Conservation (phyloP, 2,797 vertebrate genomes). For the Sarcoramphus papa region DNA sequence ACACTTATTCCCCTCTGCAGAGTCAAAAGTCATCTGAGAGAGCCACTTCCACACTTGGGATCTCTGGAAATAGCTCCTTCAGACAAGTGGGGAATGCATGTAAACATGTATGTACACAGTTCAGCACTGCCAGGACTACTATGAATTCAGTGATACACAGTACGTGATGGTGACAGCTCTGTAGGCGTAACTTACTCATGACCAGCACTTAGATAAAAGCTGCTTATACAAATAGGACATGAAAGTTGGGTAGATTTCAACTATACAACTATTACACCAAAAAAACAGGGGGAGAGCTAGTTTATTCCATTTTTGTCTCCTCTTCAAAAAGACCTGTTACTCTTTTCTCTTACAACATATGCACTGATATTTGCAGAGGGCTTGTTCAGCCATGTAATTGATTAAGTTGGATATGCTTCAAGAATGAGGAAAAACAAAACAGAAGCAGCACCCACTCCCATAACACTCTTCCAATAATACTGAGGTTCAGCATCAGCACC, state of each 20-base stretch:
- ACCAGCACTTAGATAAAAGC: neutral
- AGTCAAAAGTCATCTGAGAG: neutral
- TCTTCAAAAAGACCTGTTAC: neutral
- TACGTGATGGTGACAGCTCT: neutral
- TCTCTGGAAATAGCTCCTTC: constrained; percentile 5
- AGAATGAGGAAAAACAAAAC: neutral
- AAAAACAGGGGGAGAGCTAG: neutral
- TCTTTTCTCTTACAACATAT: neutral
- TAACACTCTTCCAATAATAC: neutral
- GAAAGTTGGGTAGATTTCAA: neutral
- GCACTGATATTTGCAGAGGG: neutral
- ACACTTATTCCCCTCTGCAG: neutral
- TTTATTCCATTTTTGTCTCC: neutral
- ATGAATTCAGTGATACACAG: neutral
- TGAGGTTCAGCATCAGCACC: neutral
- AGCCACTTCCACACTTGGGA: neutral
- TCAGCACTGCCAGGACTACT: neutral
- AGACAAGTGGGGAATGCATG: neutral
- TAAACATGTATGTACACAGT: neutral
- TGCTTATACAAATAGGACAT: neutral
- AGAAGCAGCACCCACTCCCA: neutral
- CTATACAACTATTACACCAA: neutral
- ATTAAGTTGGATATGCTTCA: constrained; percentile 1
- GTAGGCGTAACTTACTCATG: constrained; percentile 4
- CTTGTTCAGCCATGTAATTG: neutral